Base-by-base conservation (phyloP, 2,797 vertebrate genomes). In the Xiphorhynchus erythropygius region DNA sequence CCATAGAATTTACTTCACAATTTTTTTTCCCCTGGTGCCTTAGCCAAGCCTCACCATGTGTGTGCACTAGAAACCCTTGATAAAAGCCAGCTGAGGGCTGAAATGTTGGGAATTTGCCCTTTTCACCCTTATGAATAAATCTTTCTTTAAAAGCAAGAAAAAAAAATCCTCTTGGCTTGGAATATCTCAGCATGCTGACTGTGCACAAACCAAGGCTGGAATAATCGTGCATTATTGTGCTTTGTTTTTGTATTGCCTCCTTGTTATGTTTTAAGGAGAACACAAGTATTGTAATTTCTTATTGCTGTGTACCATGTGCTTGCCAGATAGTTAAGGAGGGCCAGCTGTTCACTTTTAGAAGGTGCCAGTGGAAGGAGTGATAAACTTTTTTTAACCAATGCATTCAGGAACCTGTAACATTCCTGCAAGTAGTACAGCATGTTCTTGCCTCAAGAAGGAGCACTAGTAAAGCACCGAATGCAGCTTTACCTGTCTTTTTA, bases 31-130 rank as follows among this genome's bases (percentile, higher is more conserved):
- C 60, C 44, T 28, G 76, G 46, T 1, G 22, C 39, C 56, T 87
- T 70, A 96, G 87, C 94, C 89, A 96, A 96, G 21, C 60, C 76
- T 95, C 67, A 88, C 90, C 74, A 87, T 71, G 69, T 91, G 92
- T 86, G 64, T 91, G 86, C 39, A n/a, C 86, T 83, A 93, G 73
- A 90, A 93, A 84, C 12, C 60, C 50, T 81, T 96, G 95, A 97
- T 84, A 90, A 97, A 96, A 97, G 79, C 91, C 97, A 97, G 86
- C 87, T 93, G 74, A 95, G 73, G 49, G 37, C 63, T 96, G 86
- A 88, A 95, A 92, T 94, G 92, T 84, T 95, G 95, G 79, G 95
- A 97, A 97, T 96, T 93, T 97, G 92, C 76, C 93, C 94, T 96
- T 64, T 89, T 95, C 83, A 89, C 88, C 78, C 65, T 82, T 67